phyloP scores from a whole-genome alignment of 2,888 invertebrate genomes.

The Andricus quercusramuli region DNA sequence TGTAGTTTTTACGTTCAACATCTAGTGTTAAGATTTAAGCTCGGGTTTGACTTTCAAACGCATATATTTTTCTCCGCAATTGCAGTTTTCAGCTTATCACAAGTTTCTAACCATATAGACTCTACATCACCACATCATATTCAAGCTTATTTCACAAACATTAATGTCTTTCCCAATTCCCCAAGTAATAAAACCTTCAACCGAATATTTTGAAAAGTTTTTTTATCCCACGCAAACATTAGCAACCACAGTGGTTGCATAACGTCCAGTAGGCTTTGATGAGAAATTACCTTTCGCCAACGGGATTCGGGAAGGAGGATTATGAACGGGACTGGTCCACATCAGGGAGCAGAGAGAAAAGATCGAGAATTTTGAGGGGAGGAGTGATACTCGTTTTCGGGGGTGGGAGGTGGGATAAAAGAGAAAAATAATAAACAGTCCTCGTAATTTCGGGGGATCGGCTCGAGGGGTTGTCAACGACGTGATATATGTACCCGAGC shows the following conservation, averaged over 20 bases:
- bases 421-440: conserved; percentile 71
- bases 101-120: background rate
- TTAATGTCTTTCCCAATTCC: background rate
- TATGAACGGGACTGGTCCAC: conserved; percentile 12
- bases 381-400: conserved; percentile 4
- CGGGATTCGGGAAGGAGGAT: background rate
- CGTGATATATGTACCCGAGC: conserved; percentile 65
- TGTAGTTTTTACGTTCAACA: too few relatives aligned
- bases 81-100: background rate
- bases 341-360: conserved; percentile 27
- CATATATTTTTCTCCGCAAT: too few relatives aligned
- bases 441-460: conserved; percentile 69
- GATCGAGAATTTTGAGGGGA: background rate
- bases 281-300: conserved; percentile 26
- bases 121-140: background rate
- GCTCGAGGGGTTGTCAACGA: conserved; percentile 65
- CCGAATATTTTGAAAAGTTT: background rate
- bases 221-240: background rate
- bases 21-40: too few relatives aligned
- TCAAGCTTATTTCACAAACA: background rate
- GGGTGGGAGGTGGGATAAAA: conserved; percentile 42
- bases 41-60: too few relatives aligned
- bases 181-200: background rate
- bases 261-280: background rate
- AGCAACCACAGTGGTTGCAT: background rate